Evolutionary conservation across 2,113 vertebrate species (phyloP), one percentile per base, ranked within the genome.

Genomic region (Tachuris rubrigastra): DNA sequence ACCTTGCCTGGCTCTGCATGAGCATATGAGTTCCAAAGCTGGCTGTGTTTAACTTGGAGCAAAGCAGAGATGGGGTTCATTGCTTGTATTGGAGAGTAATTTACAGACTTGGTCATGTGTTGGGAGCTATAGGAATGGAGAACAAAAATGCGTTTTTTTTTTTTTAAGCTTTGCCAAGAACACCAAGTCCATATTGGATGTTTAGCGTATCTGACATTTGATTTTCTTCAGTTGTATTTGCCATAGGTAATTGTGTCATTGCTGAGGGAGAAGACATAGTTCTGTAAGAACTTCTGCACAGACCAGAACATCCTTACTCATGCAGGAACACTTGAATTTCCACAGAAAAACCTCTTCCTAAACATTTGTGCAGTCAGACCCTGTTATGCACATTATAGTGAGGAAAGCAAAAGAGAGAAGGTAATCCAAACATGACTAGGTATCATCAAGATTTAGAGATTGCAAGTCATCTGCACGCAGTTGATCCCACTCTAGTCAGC

Each of bases 151-250:
- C 19, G 4, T 44, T 49, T 50, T 50, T 80, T 68, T 82, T 15
- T 89, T 80, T 53, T 13, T 82, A 92, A 78, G n/a, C 20, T 56
- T 89, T 94, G 37, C n/a, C n/a, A n/a, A 69, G 62, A 83, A 91
- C 87, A 14, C 10, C 24, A 10, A 66, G 33, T 73, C 50, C 3
- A 0, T 73, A 33, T 8, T 59, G 42, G 74, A 42, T 7, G 1
- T 42, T 73, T 63, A 66, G 24, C 50, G 73, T 33, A 66, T 50
- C 22, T 79, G 56, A 27, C 47, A 14, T 60, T 78, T 79, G 18
- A 58, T 71, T 95, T 90, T 81, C 63, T 76, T 58, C 39, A 17
- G 20, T 49, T 81, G 22, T 6, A 7, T 81, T 90, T 85, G 18
- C 25, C 39, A 7, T 11, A 69, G 47, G n/a, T 83, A 85, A 37